Percentiles rank a stretch among this genome's conserved stretches.
These are phyloP conservation scores for Poecilia gillii DNA, from an alignment of 2,797 vertebrate species.

Conservation along the genomic window DNA sequence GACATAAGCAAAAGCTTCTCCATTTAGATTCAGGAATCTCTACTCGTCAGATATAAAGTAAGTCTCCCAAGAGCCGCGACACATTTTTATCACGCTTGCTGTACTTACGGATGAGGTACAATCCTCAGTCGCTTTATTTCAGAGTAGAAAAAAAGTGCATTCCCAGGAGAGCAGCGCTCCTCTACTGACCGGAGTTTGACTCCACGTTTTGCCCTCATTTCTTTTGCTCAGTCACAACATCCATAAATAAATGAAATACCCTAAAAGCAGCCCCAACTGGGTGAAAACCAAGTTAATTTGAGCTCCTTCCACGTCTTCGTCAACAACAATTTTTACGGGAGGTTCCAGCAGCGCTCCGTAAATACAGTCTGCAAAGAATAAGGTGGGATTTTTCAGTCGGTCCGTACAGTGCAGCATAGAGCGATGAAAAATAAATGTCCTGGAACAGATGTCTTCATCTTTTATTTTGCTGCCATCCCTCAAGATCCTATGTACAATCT, in stretches of 20 bases:
- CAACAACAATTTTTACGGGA: background rate
- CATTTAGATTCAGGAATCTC: background rate
- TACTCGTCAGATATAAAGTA: background rate
- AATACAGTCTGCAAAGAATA: background rate
- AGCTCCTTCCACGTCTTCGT: background rate
- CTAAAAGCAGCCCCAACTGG: constrained; percentile 32
- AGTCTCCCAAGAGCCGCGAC: background rate
- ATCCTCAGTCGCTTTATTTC: background rate
- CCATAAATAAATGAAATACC: constrained; percentile 58
- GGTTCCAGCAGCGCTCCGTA: background rate
- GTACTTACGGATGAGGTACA: constrained; percentile 37
- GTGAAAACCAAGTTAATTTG: background rate
- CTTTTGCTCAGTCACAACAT: constrained; percentile 34
- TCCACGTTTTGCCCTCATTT: constrained; percentile 30
- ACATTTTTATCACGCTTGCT: constrained; percentile 5
- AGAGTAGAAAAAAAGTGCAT: constrained; percentile 21
- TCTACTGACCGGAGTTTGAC: constrained; percentile 52
- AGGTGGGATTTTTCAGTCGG: background rate
- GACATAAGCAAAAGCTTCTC: background rate
- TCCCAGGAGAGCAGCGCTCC: constrained; percentile 15
- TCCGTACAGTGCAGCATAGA: background rate
- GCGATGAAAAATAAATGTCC: background rate
- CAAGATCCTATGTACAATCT: background rate
- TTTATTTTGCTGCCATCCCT: constrained; percentile 18
- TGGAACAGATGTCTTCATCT: constrained; percentile 8